A percentile compares a stretch with the other conserved stretches of the same genome.
These are phyloP conservation scores for Acipenser oxyrinchus DNA, from an alignment of 2,797 vertebrate genomes.

Conservation along the genomic window DNA sequence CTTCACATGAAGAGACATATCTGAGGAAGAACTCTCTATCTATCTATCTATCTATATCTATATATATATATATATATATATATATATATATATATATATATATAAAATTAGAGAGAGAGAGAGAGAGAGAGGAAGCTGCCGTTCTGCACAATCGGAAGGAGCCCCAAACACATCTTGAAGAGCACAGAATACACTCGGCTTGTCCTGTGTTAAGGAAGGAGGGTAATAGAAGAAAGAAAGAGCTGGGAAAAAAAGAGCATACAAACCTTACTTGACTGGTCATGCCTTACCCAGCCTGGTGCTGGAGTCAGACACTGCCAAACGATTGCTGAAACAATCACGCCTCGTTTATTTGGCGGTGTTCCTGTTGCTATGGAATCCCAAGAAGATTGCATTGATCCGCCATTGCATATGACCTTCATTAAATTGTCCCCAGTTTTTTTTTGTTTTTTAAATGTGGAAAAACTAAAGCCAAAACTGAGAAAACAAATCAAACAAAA, in stretches of 20 bases:
- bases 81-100: background rate
- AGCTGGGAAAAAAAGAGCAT: conserved; percentile 44
- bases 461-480: conserved; percentile 33
- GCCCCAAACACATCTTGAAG: background rate
- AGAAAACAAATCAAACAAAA: conserved; percentile 41
- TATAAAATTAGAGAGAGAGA: too few species aligned
- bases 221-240: conserved; percentile 12
- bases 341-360: conserved; percentile 20
- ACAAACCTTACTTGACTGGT: conserved; percentile 58
- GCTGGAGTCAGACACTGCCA: conserved; percentile 66
- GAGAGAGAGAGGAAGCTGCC: conserved; percentile 6
- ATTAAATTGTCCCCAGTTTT: conserved; percentile 15
- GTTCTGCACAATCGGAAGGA: background rate
- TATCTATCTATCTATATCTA: too few species aligned
- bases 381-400: conserved; percentile 32
- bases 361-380: conserved; percentile 50
- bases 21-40: conserved; percentile 36
- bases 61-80: too few species aligned
- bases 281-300: conserved; percentile 63
- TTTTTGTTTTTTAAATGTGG: conserved; percentile 26
- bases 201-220: background rate
- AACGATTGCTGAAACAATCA: conserved; percentile 38
- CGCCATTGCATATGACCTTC: background rate
- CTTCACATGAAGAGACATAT: conserved; percentile 99
- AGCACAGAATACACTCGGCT: background rate